Conservation (phyloP, 2,888 invertebrate species). For the Poecilus cupreus region DNA sequence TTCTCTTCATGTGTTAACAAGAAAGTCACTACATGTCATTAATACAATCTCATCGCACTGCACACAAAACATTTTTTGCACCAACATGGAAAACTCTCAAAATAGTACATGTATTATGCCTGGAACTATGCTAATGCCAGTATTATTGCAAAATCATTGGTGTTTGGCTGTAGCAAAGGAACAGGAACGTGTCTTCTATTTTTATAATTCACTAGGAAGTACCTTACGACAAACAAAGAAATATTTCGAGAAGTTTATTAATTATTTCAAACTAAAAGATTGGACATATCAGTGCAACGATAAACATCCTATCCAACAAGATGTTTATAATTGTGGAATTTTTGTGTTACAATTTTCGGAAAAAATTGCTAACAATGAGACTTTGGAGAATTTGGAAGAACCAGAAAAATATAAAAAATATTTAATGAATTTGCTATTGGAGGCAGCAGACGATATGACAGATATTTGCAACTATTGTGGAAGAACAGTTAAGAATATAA, state of each 20-base stretch:
- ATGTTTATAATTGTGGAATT: background rate
- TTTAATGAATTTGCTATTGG: too few relatives aligned
- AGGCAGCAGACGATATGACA: too few relatives aligned
- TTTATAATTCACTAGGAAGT: background rate
- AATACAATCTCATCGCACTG: background rate
- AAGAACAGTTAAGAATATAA: too few relatives aligned
- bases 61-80: background rate
- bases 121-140: background rate
- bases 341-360: background rate
- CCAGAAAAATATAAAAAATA: background rate
- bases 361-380: background rate
- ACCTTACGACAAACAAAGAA: too few relatives aligned
- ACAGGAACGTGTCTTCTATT: background rate
- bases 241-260: too few relatives aligned
- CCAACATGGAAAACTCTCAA: background rate
- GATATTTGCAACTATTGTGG: too few relatives aligned
- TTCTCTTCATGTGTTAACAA: background rate
- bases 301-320: background rate
- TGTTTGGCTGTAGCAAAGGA: background rate
- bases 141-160: too few relatives aligned
- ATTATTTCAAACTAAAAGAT: background rate
- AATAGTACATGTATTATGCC: background rate
- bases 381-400: background rate
- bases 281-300: background rate
- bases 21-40: background rate